Base-by-base conservation (phyloP, 2,888 invertebrate species). In the Lithophane ornitopus region DNA sequence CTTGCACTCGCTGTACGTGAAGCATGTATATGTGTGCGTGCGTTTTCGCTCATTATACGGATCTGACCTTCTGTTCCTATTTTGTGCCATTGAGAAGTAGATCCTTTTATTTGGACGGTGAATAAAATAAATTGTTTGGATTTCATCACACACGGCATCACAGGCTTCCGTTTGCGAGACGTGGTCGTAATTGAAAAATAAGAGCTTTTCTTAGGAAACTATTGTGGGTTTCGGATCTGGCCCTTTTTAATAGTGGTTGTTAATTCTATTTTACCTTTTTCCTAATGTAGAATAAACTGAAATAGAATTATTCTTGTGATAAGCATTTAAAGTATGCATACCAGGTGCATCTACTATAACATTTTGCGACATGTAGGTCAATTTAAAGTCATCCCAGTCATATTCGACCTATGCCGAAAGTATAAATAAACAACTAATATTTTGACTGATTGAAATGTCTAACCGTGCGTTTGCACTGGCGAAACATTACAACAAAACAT, bases 61-160 rank as follows among this genome's bases (percentile, higher is more conserved):
- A 52, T 3, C 22, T 9, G 1, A 78, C 52, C 34, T 76, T 78
- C 52, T 78, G 52, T 39, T 11, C 2, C 22, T 62, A 19, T 26
- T 28, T n/a, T 34, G 4, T 44, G 19, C 80, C 76, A 81, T 89
- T 89, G 86, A 85, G 74, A 82, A 87, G 86, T 76, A 86, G 89
- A 90, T 89, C 92, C 89, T 92, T 92, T 90, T 91, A 90, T 91
- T 90, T 90, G 84, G 81, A 81, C 83, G 88, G 84, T 82, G 89
- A 91, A 92, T 91, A 90, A 92, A 92, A 93, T 91, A 92, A 92
- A 93, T 93, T 89, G 92, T 91, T 90, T 86, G 85, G 90, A 87
- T 92, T 90, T 89, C 89, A 88, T 91, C 90, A 90, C 90, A 74
- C 84, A 80, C 77, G 82, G 69, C 89, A 88, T 91, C 90, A 90